A percentile compares a stretch with the other conserved stretches of the same genome.
phyloP scores from a whole-genome alignment of 2,888 invertebrate species.

The Microchrysa polita region DNA sequence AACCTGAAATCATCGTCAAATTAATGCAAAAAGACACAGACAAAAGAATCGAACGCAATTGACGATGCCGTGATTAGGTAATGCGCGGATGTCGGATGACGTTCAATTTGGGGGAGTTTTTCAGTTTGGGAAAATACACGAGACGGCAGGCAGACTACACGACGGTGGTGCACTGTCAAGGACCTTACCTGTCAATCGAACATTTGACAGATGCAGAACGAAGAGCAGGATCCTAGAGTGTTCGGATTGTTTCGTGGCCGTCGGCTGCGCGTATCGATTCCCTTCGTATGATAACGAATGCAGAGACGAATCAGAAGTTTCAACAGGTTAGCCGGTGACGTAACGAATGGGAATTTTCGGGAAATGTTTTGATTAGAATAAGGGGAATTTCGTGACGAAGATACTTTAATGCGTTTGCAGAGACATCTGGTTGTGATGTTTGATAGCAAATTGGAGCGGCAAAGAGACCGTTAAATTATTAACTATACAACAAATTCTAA shows the following conservation, averaged over 20 bases:
- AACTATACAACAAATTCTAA: too few species aligned
- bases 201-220: slow-evolving; percentile 33
- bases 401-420: neutral
- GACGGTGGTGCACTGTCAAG: slow-evolving; percentile 1
- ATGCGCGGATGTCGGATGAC: neutral
- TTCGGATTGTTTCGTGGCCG: slow-evolving; percentile 13
- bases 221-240: neutral
- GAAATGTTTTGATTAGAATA: slow-evolving; percentile 3
- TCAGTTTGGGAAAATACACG: neutral
- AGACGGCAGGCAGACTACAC: neutral
- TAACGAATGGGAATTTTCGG: slow-evolving; percentile 3
- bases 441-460: too few species aligned
- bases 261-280: neutral
- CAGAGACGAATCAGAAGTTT: too few species aligned
- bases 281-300: slow-evolving; percentile 3
- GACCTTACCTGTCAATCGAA: slow-evolving; percentile 40
- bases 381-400: slow-evolving; percentile 3
- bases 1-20: slow-evolving; percentile 27
- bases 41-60: neutral
- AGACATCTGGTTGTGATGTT: slow-evolving; percentile 17
- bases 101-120: too few species aligned
- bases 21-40: neutral
- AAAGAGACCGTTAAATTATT: too few species aligned
- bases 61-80: slow-evolving; percentile 17
- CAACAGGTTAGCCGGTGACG: slow-evolving; percentile 43